These are phyloP conservation scores for Belonocnema kinseyi DNA, from an alignment of 1,140 invertebrate species.

Conservation along the genomic window DNA sequence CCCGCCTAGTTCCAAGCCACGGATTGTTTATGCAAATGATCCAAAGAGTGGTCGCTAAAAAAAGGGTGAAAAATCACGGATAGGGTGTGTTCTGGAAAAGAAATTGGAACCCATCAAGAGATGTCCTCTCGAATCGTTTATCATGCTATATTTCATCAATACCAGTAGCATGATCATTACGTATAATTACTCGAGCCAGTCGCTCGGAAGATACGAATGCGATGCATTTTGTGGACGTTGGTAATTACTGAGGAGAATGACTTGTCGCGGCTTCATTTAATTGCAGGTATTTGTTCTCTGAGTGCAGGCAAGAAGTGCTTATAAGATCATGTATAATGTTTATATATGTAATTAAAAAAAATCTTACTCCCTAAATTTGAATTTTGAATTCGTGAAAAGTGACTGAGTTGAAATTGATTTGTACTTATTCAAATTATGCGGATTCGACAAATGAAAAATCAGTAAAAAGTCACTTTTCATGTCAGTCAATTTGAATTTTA, in stretches of 20 bases:
- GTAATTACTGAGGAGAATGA: conserved; percentile 18
- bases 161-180: conserved; percentile 22
- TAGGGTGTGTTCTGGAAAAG: background rate
- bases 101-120: background rate
- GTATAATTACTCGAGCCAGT: conserved; percentile 2
- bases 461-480: too few relatives aligned
- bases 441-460: too few relatives aligned
- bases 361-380: too few relatives aligned
- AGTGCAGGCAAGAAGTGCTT: background rate
- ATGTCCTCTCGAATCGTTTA: background rate
- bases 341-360: too few relatives aligned
- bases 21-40: conserved; percentile 43
- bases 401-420: too few relatives aligned
- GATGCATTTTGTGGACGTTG: conserved; percentile 11
- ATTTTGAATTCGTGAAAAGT: too few relatives aligned
- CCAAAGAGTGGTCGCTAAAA: background rate
- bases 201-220: background rate
- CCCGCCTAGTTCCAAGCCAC: conserved; percentile 34
- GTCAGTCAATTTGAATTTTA: too few relatives aligned
- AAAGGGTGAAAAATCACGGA: background rate
- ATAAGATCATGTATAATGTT: background rate
- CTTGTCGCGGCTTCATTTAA: conserved; percentile 10
- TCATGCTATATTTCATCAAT: conserved; percentile 16
- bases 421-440: too few relatives aligned
- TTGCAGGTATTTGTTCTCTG: conserved; percentile 5